Base-by-base conservation (phyloP, 2,888 invertebrate species). In the Drosophila pseudotakahashii region DNA sequence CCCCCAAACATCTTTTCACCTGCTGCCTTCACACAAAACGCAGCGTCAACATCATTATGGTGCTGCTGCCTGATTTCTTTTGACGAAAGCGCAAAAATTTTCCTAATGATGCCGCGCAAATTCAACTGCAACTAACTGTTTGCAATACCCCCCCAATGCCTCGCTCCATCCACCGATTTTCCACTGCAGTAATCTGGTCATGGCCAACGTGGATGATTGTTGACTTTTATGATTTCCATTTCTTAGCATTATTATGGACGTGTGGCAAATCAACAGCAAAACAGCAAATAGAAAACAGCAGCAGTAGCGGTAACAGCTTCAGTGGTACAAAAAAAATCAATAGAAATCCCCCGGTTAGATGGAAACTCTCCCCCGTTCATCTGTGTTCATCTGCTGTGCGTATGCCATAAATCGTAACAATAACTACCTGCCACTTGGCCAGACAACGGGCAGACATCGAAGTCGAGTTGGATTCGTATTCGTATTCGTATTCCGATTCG, bases 191-290 rank as follows among this genome's bases (percentile, higher is more conserved):
- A 72, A 72, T 70, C 72, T 72, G 70, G 70, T 78, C 78, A 78
- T 78, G 81, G 61, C 81, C 76, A 78, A 75, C 58, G 61, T 57
- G 76, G 62, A 37, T 66, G 71, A 51, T 64, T 81, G 85, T 87
- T 81, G 88, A 84, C 82, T 85, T 88, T 83, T 88, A 83, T 88
- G 87, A 86, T 88, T 84, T 86, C 81, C 88, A 88, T 85, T 80
- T 78, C 82, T 78, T 75, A 60, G 81, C 72, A 71, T 79, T 75
- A 79, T 86, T 86, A 86, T 85, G 89, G 84, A 68, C 67, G 77
- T 77, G 76, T 75, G 79, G 81, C 68, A 78, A 80, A 78, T 62
- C 73, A 78, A 66, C 78, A 77, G 66, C 77, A 44, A 34, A 34
- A 34, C 34, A 34, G 78, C 73, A 81, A 84, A 88, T 79, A 83